These are phyloP conservation scores for Pachypanchax playfairii DNA, from an alignment of 2,113 vertebrate genomes.

Conservation along the genomic window DNA sequence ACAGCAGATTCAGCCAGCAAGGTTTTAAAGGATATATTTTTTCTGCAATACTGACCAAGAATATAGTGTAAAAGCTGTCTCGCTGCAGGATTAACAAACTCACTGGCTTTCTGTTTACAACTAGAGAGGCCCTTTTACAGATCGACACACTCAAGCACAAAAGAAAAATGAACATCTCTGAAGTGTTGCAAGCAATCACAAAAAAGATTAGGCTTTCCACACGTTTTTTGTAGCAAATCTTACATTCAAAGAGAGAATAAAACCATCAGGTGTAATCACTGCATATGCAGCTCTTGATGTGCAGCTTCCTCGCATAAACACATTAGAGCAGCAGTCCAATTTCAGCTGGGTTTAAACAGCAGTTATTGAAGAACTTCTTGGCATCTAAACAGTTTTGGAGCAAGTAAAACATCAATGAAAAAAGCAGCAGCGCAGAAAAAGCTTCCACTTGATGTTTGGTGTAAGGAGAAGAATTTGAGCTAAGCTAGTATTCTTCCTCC, in stretches of 20 bases:
- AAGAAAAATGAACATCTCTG: slow-evolving; percentile 13
- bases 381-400: slow-evolving; percentile 37
- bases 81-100: slow-evolving; percentile 28
- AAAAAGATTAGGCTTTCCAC: slow-evolving; percentile 23
- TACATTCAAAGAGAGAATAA: slow-evolving; percentile 11
- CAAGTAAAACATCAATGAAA: slow-evolving; percentile 55
- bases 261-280: slow-evolving; percentile 3
- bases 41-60: slow-evolving; percentile 35
- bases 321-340: slow-evolving; percentile 24
- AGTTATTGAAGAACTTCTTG: slow-evolving; percentile 28
- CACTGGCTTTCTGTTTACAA: slow-evolving; percentile 27
- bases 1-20: no score
- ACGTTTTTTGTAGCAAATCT: background rate
- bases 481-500: slow-evolving; percentile 29
- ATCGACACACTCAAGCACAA: slow-evolving; percentile 1
- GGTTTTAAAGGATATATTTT: slow-evolving; percentile 34
- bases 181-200: background rate
- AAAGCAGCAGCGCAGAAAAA: slow-evolving; percentile 55
- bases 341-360: slow-evolving; percentile 35
- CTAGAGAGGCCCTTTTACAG: slow-evolving; percentile 11
- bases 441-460: slow-evolving; percentile 38
- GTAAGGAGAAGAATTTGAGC: slow-evolving; percentile 51
- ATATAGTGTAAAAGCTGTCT: slow-evolving; percentile 28
- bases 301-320: slow-evolving; percentile 33
- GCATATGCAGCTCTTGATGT: slow-evolving; percentile 15